Evolutionary conservation across 2,888 invertebrate genomes (phyloP).

Genomic region (Oscheius onirici): DNA sequence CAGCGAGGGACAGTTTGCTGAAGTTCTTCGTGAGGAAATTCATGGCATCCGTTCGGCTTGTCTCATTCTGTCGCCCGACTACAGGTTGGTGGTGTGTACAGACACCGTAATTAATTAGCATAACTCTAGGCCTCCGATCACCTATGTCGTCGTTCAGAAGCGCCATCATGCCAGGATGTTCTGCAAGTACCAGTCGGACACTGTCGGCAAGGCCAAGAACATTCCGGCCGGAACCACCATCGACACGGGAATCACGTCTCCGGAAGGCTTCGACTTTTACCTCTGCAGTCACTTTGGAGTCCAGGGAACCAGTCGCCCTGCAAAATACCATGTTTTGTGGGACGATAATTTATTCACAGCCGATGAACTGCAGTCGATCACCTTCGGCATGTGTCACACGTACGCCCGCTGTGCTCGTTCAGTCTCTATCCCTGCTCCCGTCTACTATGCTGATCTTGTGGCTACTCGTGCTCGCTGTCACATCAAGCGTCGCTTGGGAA

Average conservation of each 20-base stretch:
- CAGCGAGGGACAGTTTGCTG: conserved; percentile 68
- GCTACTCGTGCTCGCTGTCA: conserved; percentile 66
- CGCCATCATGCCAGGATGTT: conserved; percentile 67
- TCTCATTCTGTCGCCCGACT: conserved; percentile 60
- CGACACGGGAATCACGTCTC: conserved; percentile 63
- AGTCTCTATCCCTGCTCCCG: conserved; percentile 65
- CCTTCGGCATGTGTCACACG: conserved; percentile 66
- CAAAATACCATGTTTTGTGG: conserved; percentile 66
- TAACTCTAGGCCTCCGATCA: too few species aligned
- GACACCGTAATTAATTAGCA: too few species aligned
- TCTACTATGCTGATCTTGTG: conserved; percentile 67
- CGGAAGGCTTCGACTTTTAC: conserved; percentile 69
- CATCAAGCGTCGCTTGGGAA: conserved; percentile 63
- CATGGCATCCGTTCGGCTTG: conserved; percentile 67
- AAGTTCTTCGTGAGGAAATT: conserved; percentile 68
- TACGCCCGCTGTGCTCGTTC: conserved; percentile 67
- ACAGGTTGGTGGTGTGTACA: conserved; percentile 42
- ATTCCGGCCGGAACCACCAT: conserved; percentile 68
- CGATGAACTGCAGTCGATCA: conserved; percentile 67
- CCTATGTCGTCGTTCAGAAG: conserved; percentile 66
- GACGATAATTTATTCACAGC: conserved; percentile 66
- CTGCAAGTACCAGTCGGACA: conserved; percentile 57
- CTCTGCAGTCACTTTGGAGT: conserved; percentile 65
- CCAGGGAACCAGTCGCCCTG: conserved; percentile 68
- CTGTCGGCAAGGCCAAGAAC: conserved; percentile 63